Conservation (phyloP, 2,113 vertebrate genomes). For the Carlito syrichta region DNA sequence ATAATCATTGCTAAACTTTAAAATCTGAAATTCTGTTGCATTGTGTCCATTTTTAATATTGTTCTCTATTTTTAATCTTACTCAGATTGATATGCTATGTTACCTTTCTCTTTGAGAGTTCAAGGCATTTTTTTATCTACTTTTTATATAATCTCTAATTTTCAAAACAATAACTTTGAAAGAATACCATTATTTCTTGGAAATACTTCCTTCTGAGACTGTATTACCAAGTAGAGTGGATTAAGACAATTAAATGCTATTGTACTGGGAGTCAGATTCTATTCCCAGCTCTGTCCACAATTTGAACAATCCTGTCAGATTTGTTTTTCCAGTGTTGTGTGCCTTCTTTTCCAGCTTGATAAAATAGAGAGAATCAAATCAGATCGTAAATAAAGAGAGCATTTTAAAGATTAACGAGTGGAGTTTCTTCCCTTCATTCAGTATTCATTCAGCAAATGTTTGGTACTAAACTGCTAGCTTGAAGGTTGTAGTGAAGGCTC, state of each 20-base stretch:
- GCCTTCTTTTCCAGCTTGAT: not conserved
- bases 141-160: not conserved
- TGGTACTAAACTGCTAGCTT: not conserved
- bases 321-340: not conserved
- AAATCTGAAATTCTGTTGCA: constrained; percentile 21
- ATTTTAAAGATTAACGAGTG: not conserved
- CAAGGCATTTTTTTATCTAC: not conserved
- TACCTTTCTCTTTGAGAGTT: constrained; percentile 44
- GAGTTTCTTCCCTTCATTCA: not conserved
- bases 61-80: not conserved
- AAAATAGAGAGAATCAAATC: not conserved
- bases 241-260: not conserved
- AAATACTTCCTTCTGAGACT: not conserved
- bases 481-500: not conserved
- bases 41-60: not conserved
- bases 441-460: not conserved
- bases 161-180: not conserved
- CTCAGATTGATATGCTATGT: not conserved
- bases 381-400: not conserved
- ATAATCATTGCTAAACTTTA: not conserved
- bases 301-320: not conserved
- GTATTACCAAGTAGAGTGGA: not conserved
- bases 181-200: not conserved
- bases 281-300: not conserved
- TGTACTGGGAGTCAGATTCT: not conserved